Evolutionary conservation across 2,888 invertebrate species (phyloP).

Genomic region (Caenorhabditis imperialis): DNA sequence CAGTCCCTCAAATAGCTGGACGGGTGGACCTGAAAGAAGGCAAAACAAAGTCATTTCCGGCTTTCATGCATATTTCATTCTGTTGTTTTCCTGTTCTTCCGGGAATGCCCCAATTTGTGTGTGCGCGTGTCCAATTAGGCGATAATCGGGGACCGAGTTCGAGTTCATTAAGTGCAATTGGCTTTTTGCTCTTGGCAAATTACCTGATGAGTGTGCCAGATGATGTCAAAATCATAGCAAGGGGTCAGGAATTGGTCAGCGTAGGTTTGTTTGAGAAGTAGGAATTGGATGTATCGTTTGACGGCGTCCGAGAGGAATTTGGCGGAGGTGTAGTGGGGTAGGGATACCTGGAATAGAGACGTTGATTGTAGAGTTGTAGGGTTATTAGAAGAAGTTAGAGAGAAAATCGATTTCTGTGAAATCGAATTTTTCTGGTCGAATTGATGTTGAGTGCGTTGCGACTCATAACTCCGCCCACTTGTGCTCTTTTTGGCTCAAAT

Average conservation of each 20-base stretch:
- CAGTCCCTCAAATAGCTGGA: slow-evolving; percentile 72
- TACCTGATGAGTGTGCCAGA: slow-evolving; percentile 81
- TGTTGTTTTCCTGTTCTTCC: slow-evolving; percentile 9
- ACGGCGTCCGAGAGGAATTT: slow-evolving; percentile 79
- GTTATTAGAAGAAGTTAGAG: too few species aligned
- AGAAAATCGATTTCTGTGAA: too few species aligned
- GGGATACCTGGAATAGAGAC: slow-evolving; percentile 80
- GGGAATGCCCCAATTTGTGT: too few species aligned
- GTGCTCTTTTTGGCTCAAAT: too few species aligned
- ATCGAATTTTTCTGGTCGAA: too few species aligned
- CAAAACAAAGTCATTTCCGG: slow-evolving; percentile 23
- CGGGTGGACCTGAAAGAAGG: slow-evolving; percentile 76
- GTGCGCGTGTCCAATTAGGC: too few species aligned
- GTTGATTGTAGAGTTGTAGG: too few species aligned
- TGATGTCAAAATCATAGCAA: slow-evolving; percentile 81
- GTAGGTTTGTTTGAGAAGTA: slow-evolving; percentile 79
- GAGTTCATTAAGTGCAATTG: neutral
- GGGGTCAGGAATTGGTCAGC: slow-evolving; percentile 80
- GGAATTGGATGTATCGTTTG: slow-evolving; percentile 76
- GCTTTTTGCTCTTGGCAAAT: neutral
- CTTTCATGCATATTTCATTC: slow-evolving; percentile 24
- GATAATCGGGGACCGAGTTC: too few species aligned
- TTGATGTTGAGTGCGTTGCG: too few species aligned
- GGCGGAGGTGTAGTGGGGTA: slow-evolving; percentile 80
- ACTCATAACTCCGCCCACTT: too few species aligned